Base-by-base conservation (phyloP, 2,888 invertebrate species). In the Melieria crassipennis region DNA sequence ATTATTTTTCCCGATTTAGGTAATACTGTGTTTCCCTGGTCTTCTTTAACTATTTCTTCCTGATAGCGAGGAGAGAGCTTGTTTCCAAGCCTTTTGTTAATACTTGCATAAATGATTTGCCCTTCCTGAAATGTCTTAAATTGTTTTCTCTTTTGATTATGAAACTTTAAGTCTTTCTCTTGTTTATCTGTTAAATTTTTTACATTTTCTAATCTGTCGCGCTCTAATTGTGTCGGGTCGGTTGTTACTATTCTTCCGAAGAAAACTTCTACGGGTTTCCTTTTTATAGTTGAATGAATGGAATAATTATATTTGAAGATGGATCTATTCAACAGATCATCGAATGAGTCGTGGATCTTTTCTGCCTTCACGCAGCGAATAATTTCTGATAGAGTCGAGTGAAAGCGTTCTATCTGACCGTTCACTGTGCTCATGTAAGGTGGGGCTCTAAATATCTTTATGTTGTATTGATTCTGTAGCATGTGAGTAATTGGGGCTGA, bases 11-110 rank as follows among this genome's bases (percentile, higher is more conserved):
- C 66, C 13, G 61, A 57, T 61, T 60, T 10, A 11, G 68, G 65
- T 55, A 55, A 16, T 4, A 69, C 58, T n/a, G 56, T 72, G 7
- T 50, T 61, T 43, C 65, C 60, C 11, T n/a, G 58, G 46, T 74
- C 62, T 55, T 72, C 62, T 57, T 68, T 63, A 9, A 71, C 55
- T 69, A 56, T 69, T 64, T 73, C 70, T 13, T 62, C n/a, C 42
- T 55, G 62, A 60, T 60, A 73, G 11, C 52, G 67, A 11, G 60
- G 63, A 13, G 65, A 61, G 4, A 74, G 55, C 45, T 74, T 67
- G 0, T 62, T 70, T 55, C 74, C 71, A 43, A 65, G 42, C 61
- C 71, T 67, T 45, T 64, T 71, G 9, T 69, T 69, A 13, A 65
- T 43, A 43, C 64, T 71, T 6, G 65, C 69, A 52, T 55, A 69